Conservation (phyloP, 2,888 invertebrate species). For the Amblyjoppa fuscipennis region DNA sequence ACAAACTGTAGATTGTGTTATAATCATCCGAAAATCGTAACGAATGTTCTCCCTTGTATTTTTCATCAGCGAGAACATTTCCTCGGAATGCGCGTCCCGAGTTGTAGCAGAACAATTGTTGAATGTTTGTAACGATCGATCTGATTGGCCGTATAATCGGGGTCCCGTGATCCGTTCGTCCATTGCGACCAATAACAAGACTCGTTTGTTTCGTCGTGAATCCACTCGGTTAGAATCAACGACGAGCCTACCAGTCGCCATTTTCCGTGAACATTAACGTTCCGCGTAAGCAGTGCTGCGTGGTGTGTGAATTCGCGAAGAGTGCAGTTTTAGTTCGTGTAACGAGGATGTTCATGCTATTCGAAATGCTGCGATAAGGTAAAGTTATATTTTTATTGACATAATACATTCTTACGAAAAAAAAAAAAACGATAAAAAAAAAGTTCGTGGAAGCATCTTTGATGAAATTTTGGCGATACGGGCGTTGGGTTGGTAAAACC, state of each 20-base stretch:
- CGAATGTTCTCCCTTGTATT: not conserved
- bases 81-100: slow-evolving; percentile 8
- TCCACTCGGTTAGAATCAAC: slow-evolving; percentile 69
- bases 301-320: slow-evolving; percentile 75
- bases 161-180: slow-evolving; percentile 22
- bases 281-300: slow-evolving; percentile 75
- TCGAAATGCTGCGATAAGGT: slow-evolving; percentile 72
- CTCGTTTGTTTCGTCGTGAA: slow-evolving; percentile 57
- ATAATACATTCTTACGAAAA: not conserved
- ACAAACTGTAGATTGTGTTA: not conserved
- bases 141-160: slow-evolving; percentile 45
- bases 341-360: slow-evolving; percentile 68
- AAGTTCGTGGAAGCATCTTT: not conserved
- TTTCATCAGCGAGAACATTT: not conserved
- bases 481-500: slow-evolving; percentile 54
- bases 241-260: slow-evolving; percentile 70
- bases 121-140: slow-evolving; percentile 33
- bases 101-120: not conserved
- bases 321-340: slow-evolving; percentile 71
- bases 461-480: slow-evolving; percentile 24
- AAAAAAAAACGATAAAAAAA: not conserved
- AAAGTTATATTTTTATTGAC: slow-evolving; percentile 22
- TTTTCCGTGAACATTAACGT: slow-evolving; percentile 75
- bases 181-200: slow-evolving; percentile 67
- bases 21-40: slow-evolving; percentile 2